phyloP scores from a whole-genome alignment of 2,113 vertebrate genomes.

The Cygnus buccinator region DNA sequence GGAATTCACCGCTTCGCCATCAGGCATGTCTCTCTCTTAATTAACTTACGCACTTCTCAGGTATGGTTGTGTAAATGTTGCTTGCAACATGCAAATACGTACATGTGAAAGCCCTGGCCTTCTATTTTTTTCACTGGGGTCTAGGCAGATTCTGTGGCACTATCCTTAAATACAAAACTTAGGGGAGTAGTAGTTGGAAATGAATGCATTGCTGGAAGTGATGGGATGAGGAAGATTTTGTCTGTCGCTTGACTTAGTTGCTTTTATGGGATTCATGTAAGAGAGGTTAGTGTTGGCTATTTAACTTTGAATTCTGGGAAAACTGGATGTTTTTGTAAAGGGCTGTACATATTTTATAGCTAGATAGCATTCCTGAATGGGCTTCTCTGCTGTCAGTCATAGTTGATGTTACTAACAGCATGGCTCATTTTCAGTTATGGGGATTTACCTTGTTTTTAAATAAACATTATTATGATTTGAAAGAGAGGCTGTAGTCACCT shows the following conservation, averaged over 20 bases:
- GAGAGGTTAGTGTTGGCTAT: not conserved
- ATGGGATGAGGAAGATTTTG: not conserved
- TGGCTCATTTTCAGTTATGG: not conserved
- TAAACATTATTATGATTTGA: not conserved
- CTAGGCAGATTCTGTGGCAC: not conserved
- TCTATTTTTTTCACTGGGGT: not conserved
- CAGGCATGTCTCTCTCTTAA: too few relatives aligned
- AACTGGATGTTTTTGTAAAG: not conserved
- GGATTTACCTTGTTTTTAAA: not conserved
- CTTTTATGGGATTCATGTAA: not conserved
- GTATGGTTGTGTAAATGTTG: not conserved
- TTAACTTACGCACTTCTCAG: not conserved
- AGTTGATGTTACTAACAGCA: not conserved
- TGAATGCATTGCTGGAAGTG: not conserved
- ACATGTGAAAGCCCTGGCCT: not conserved
- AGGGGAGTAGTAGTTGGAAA: not conserved
- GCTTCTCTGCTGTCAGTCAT: not conserved
- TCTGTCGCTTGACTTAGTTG: not conserved
- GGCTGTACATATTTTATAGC: fast-evolving
- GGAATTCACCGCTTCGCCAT: not conserved
- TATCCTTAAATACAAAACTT: not conserved
- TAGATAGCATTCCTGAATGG: not conserved
- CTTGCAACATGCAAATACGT: not conserved
- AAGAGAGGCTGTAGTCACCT: not conserved
- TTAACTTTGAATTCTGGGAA: not conserved